phyloP scores from a whole-genome alignment of 2,797 vertebrate species.

The Eurystomus glaucurus region DNA sequence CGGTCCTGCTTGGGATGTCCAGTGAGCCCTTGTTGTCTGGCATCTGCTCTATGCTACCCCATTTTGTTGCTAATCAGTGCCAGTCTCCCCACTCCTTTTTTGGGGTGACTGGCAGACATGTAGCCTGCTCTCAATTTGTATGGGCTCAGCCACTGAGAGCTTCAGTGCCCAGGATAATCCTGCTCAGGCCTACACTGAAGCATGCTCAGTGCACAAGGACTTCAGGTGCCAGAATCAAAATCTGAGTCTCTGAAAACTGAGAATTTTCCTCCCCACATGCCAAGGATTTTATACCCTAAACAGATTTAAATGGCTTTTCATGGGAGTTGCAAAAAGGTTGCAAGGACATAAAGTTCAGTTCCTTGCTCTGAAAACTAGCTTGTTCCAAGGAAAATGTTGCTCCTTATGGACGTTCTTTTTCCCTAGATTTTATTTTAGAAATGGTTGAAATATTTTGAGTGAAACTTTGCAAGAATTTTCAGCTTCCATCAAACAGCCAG shows the following conservation, averaged over 20 bases:
- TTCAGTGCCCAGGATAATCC: neutral
- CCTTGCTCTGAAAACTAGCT: neutral
- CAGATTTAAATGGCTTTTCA: neutral
- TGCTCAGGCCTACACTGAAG: neutral
- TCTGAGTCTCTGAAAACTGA: neutral
- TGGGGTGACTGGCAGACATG: neutral
- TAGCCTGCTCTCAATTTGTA: neutral
- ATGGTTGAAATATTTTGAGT: neutral
- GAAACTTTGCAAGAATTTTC: conserved; percentile 12
- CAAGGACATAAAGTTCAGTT: neutral
- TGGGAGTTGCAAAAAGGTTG: neutral
- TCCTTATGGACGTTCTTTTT: neutral
- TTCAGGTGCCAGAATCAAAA: neutral
- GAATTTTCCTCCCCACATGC: neutral
- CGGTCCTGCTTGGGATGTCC: neutral
- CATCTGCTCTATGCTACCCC: neutral
- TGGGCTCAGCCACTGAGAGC: neutral
- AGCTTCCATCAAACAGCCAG: neutral
- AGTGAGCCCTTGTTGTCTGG: neutral
- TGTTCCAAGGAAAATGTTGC: neutral
- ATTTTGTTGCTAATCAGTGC: neutral
- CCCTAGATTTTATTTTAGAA: neutral
- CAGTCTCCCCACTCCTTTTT: neutral
- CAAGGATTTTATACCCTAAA: neutral
- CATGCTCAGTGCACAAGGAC: neutral